Evolutionary conservation across 1,140 invertebrate genomes (phyloP).

Genomic region (Hydropsyche tenuis): DNA sequence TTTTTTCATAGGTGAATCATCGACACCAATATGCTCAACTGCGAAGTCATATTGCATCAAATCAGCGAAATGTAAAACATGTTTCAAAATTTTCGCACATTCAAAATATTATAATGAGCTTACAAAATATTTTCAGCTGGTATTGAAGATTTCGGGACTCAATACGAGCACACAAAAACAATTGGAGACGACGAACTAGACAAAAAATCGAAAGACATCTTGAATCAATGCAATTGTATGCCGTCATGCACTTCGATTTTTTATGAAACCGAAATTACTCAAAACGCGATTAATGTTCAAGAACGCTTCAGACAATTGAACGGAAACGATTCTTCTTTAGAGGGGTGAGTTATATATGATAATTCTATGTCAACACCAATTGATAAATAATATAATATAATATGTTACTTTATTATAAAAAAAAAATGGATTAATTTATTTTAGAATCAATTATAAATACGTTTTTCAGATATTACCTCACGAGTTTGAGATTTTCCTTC

Average conservation of each 20-base stretch:
- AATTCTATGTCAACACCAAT: no score
- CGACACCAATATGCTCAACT: constrained; percentile 66
- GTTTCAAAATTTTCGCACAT: not conserved
- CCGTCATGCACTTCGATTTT: constrained; percentile 71
- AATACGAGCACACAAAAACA: not conserved
- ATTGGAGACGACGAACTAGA: not conserved
- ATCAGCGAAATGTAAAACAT: constrained; percentile 54
- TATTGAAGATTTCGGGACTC: no score
- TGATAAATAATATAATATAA: no score
- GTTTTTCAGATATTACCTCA: not conserved
- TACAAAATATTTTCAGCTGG: not conserved
- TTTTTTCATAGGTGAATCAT: constrained; percentile 28
- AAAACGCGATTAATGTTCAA: constrained; percentile 63
- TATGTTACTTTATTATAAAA: no score
- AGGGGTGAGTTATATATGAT: no score
- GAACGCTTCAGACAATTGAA: not conserved
- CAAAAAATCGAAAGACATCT: constrained; percentile 50
- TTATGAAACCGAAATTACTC: constrained; percentile 71
- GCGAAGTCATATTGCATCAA: constrained; percentile 59
- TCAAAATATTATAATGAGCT: not conserved
- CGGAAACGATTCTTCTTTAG: no score
- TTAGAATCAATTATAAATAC: no score
- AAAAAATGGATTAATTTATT: no score
- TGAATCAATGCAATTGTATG: constrained; percentile 66
- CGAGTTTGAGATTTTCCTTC: constrained; percentile 56